phyloP scores from a whole-genome alignment of 1,140 invertebrate species.

The Homalodisca vitripennis region DNA sequence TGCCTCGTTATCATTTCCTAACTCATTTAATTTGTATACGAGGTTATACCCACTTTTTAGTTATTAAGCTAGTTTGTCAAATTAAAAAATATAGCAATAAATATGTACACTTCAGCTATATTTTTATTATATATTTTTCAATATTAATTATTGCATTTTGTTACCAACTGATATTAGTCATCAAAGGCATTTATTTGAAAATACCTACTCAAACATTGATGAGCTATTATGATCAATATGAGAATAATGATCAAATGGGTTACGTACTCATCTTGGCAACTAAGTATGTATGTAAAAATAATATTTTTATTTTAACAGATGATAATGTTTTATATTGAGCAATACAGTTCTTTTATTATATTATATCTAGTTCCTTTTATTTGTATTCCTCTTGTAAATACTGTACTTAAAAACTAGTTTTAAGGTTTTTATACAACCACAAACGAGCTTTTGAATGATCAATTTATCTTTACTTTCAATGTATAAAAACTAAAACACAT shows the following conservation, averaged over 20 bases:
- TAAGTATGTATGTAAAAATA: conserved; percentile 18
- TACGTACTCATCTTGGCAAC: not conserved
- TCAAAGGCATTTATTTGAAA: not conserved
- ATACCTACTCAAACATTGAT: no score
- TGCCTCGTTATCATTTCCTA: conserved; percentile 23
- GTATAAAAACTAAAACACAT: not conserved
- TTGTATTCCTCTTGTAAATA: conserved; percentile 28
- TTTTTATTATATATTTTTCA: conserved; percentile 21
- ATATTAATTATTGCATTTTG: conserved; percentile 20
- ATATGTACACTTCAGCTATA: conserved; percentile 20
- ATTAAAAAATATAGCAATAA: conserved; percentile 10
- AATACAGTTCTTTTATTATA: conserved; percentile 25
- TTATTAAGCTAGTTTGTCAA: not conserved
- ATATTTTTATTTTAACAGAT: conserved; percentile 24
- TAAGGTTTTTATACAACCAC: conserved; percentile 31
- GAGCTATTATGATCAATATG: not conserved
- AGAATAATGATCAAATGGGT: not conserved
- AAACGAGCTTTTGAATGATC: conserved; percentile 38
- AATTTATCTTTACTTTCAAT: conserved; percentile 24
- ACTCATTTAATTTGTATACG: not conserved
- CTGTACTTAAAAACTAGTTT: conserved; percentile 26
- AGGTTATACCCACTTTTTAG: not conserved
- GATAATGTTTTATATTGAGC: conserved; percentile 1
- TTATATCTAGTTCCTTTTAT: conserved; percentile 29
- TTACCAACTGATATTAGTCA: conserved; percentile 25